phyloP scores from a whole-genome alignment of 1,140 invertebrate genomes.

The Cyrtorhinus lividipennis region DNA sequence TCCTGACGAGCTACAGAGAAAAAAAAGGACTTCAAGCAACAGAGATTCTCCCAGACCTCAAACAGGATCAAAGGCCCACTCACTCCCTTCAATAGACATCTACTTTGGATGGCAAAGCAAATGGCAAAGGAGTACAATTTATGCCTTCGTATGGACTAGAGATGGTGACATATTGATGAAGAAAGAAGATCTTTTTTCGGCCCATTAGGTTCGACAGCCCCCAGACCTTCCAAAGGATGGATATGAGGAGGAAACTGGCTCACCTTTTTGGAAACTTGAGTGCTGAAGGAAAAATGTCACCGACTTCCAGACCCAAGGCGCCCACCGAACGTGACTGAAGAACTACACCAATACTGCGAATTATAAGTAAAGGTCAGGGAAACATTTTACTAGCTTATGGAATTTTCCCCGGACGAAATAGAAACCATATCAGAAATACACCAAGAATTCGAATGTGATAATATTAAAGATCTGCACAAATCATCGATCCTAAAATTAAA shows the following conservation, averaged over 20 bases:
- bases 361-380: too few species aligned
- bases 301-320: too few species aligned
- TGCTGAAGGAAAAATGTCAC: too few species aligned
- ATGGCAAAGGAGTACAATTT: background rate
- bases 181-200: background rate
- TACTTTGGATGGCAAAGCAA: background rate
- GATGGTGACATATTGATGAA: conserved; percentile 1
- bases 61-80: background rate
- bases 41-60: background rate
- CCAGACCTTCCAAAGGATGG: background rate
- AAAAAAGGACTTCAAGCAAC: too few species aligned
- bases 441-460: too few species aligned
- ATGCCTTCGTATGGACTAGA: background rate
- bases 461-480: too few species aligned
- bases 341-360: too few species aligned
- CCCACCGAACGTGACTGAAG: too few species aligned
- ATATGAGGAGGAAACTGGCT: background rate
- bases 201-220: background rate
- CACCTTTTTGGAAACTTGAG: background rate
- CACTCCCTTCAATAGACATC: background rate
- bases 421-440: too few species aligned
- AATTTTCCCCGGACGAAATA: too few species aligned
- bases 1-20: background rate
- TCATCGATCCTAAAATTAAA: too few species aligned
- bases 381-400: too few species aligned